Conservation (phyloP, 2,888 invertebrate species). For the Rotaria sp. region DNA sequence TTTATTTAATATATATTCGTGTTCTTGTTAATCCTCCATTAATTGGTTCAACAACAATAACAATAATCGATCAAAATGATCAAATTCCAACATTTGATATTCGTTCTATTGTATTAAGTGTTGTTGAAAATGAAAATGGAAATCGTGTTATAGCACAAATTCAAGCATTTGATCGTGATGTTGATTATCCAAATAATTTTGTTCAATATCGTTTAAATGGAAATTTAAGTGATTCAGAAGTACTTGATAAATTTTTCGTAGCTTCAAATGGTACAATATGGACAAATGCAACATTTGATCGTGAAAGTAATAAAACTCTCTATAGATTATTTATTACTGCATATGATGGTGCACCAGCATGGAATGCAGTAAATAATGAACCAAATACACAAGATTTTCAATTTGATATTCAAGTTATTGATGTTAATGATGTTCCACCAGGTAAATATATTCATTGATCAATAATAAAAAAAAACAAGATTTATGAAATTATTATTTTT, state of each 20-base stretch:
- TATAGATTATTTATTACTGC: background rate
- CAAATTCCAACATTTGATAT: conserved; percentile 23
- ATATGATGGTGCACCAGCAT: conserved; percentile 21
- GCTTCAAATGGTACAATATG: background rate
- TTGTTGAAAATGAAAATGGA: conserved; percentile 25
- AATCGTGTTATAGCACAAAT: background rate
- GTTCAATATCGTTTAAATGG: conserved; percentile 8
- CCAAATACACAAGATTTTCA: conserved; percentile 29
- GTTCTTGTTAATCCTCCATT: conserved; percentile 21
- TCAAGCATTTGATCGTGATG: conserved; percentile 28
- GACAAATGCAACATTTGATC: conserved; percentile 17
- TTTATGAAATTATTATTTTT: background rate
- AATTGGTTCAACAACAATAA: conserved; percentile 15
- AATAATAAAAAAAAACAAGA: background rate
- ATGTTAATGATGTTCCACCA: conserved; percentile 13
- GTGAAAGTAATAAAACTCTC: background rate
- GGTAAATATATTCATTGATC: background rate
- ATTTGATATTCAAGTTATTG: conserved; percentile 23
- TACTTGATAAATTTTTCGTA: background rate
- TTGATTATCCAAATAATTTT: background rate
- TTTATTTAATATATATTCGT: conserved; percentile 16
- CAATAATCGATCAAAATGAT: conserved; percentile 2
- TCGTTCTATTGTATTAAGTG: background rate
- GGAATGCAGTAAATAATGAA: background rate
- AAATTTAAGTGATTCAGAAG: background rate